Base-by-base conservation (phyloP, 2,888 invertebrate species). In the Mythimna pallens region DNA sequence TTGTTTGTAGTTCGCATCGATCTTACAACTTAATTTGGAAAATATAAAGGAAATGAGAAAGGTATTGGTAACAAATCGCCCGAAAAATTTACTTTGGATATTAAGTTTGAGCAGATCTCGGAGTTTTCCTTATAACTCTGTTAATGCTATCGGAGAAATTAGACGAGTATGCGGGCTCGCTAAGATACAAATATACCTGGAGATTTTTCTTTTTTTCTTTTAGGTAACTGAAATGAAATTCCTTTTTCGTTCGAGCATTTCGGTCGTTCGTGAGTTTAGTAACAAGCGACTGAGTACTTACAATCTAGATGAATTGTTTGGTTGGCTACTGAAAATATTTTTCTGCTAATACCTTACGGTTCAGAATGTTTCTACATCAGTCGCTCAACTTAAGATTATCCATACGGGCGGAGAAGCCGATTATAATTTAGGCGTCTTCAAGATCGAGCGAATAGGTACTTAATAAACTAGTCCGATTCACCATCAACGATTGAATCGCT, bases 51-150 rank as follows among this genome's bases (percentile, higher is more conserved):
- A 80, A 78, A 86, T 75, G 69, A 65, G 72, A 81, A 83, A 73
- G 47, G 69, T 63, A 76, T 80, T 81, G 68, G 68, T 74, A 82
- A 74, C 76, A 83, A 87, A 87, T 86, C 80, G 75, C 36, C 71
- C 85, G 80, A 79, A 84, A 86, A 86, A 87, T 87, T 83, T 81
- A 83, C 84, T 84, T 84, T 82, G 74, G 76, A 82, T 80, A 83
- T 76, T 81, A 82, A 81, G 75, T 83, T 83, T 70, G 67, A 76
- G 76, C 71, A 76, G 78, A 79, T 80, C 63, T 73, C 64, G 68
- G 76, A 80, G 70, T 82, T 81, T 77, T 70, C 76, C 76, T 70
- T 75, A 34, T 62, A 72, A 50, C 58, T 74, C 65, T 65, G 61
- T 72, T 79, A 78, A 74, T 77, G 67, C 62, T 83, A 70, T 75